Conservation (phyloP, 2,113 vertebrate genomes). For the Elephas maximus region DNA sequence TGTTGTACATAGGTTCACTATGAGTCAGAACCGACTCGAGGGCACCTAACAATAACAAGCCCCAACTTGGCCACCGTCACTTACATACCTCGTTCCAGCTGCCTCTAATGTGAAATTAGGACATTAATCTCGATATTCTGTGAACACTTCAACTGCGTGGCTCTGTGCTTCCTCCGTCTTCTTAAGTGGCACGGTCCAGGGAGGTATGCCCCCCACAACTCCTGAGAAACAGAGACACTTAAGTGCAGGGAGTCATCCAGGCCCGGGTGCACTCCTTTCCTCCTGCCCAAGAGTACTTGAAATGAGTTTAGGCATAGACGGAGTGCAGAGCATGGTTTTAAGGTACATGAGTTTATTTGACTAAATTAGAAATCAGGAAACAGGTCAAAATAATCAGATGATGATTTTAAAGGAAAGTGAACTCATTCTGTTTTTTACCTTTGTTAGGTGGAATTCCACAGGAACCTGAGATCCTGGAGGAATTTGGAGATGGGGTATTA, state of each 20-base stretch:
- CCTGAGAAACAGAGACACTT: not conserved
- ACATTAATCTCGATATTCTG: not conserved
- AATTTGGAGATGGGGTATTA: constrained; percentile 46
- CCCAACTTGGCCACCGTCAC: not conserved
- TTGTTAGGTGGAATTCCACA: constrained; percentile 53
- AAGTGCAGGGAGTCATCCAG: not conserved
- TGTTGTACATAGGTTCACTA: no score
- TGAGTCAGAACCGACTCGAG: no score
- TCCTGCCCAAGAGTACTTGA: not conserved
- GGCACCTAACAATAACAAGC: not conserved
- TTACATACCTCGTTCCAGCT: not conserved
- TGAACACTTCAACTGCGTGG: not conserved
- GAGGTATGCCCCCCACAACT: not conserved
- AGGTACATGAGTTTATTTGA: constrained; percentile 70
- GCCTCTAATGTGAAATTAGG: not conserved
- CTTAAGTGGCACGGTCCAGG: not conserved
- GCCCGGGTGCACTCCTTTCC: not conserved
- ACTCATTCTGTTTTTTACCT: constrained; percentile 40
- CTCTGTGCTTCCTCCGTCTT: not conserved
- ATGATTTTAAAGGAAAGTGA: constrained; percentile 62
- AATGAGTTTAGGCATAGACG: not conserved
- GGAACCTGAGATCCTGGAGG: constrained; percentile 54
- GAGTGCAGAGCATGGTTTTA: constrained; percentile 24
- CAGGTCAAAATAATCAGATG: constrained; percentile 73
- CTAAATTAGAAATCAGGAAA: constrained; percentile 81